Conservation (phyloP, 2,113 vertebrate species). For the Columbina picui region DNA sequence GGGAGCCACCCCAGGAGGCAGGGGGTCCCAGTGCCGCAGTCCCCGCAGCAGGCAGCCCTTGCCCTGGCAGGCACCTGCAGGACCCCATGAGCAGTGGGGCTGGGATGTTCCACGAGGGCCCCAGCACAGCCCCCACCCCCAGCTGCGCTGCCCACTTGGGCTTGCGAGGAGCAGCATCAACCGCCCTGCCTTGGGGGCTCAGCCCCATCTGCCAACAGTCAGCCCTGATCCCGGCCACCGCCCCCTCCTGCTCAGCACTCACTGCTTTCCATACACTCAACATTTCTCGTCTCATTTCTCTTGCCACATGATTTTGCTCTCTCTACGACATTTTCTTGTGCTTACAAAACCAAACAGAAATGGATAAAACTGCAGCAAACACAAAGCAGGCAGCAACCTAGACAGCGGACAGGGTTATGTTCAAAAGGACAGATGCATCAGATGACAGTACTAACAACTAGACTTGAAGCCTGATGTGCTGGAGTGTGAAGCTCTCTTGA, state of each 20-base stretch:
- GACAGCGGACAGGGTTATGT: rapidly evolving
- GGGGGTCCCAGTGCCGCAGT: rapidly evolving
- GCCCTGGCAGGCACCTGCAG: rapidly evolving
- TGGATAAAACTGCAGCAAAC: background rate
- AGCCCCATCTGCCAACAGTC: background rate
- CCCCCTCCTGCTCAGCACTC: background rate
- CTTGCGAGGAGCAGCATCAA: rapidly evolving
- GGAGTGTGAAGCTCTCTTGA: background rate
- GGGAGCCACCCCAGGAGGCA: rapidly evolving
- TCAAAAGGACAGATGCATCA: background rate
- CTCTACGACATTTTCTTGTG: background rate
- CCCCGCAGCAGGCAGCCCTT: rapidly evolving
- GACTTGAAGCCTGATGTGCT: background rate
- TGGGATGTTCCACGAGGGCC: background rate
- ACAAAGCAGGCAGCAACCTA: background rate
- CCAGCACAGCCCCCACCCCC: background rate
- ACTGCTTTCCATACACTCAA: background rate
- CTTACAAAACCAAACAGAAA: background rate
- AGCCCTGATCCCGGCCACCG: background rate
- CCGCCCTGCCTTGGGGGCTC: rapidly evolving
- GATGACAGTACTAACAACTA: background rate
- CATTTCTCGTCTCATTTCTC: background rate
- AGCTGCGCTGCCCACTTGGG: rapidly evolving
- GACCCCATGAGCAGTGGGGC: rapidly evolving
- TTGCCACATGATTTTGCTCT: background rate